These are phyloP conservation scores for Athrips mouffetella DNA, from an alignment of 2,888 invertebrate genomes.

Conservation along the genomic window DNA sequence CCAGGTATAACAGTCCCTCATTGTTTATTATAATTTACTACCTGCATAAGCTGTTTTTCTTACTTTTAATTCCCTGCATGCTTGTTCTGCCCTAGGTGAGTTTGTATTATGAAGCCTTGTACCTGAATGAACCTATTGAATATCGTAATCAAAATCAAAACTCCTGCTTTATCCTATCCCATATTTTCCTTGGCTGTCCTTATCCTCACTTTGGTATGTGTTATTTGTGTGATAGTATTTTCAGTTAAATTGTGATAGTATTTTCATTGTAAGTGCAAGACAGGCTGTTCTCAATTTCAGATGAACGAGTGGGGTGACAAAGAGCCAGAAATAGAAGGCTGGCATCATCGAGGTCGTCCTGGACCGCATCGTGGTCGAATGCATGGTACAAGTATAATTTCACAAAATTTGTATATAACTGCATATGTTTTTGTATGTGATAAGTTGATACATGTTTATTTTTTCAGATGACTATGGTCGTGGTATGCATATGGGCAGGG, in stretches of 20 bases:
- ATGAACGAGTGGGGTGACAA: slow-evolving; percentile 75
- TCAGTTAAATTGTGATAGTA: slow-evolving; percentile 1
- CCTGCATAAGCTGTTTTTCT: slow-evolving; percentile 13
- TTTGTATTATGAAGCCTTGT: slow-evolving; percentile 54
- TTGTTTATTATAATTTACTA: slow-evolving; percentile 3
- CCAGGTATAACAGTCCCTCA: slow-evolving; percentile 44
- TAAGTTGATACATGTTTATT: slow-evolving; percentile 9
- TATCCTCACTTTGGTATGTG: slow-evolving; percentile 70
- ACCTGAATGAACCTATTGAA: slow-evolving; percentile 66
- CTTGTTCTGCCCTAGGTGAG: slow-evolving; percentile 51
- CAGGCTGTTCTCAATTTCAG: slow-evolving; percentile 39
- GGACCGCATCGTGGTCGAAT: slow-evolving; percentile 71
- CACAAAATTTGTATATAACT: not conserved
- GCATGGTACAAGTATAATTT: slow-evolving; percentile 43
- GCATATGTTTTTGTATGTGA: not conserved
- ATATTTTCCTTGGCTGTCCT: slow-evolving; percentile 74
- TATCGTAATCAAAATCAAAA: slow-evolving; percentile 57
- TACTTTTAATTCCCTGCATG: slow-evolving; percentile 17
- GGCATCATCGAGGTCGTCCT: slow-evolving; percentile 69
- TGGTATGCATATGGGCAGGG: slow-evolving; percentile 60
- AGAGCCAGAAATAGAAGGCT: slow-evolving; percentile 66
- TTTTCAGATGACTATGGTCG: slow-evolving; percentile 63
- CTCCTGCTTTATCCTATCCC: slow-evolving; percentile 69
- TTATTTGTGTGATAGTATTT: slow-evolving; percentile 20
- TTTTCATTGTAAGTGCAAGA: not conserved